Evolutionary conservation across 2,888 invertebrate species (phyloP).

Genomic region (Eledone cirrhosa): DNA sequence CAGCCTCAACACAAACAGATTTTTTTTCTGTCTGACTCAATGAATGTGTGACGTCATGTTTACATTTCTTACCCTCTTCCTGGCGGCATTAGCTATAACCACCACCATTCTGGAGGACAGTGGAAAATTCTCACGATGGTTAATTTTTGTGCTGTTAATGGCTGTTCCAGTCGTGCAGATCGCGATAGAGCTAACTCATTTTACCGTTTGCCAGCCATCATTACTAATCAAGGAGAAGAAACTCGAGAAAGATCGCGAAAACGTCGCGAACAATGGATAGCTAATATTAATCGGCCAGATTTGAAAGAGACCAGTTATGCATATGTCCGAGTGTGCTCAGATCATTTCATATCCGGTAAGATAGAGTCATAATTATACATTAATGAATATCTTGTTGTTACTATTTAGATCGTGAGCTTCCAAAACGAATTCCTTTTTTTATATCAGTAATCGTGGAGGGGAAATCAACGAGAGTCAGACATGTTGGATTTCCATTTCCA

Average conservation of each 20-base stretch:
- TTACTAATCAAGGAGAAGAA: slow-evolving; percentile 20
- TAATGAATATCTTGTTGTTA: too few species aligned
- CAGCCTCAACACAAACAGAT: neutral
- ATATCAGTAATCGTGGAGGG: slow-evolving; percentile 10
- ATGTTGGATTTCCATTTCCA: slow-evolving; percentile 15
- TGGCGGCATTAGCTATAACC: too few species aligned
- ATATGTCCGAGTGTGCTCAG: slow-evolving; percentile 15
- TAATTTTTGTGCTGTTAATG: slow-evolving; percentile 18
- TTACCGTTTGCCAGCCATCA: slow-evolving; percentile 23
- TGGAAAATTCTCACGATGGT: neutral
- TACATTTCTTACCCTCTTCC: neutral
- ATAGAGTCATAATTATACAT: neutral
- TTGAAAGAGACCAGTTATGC: slow-evolving; percentile 16
- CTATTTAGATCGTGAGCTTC: too few species aligned
- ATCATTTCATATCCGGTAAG: slow-evolving; percentile 23
- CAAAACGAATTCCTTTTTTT: too few species aligned
- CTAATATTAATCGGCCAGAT: slow-evolving; percentile 23
- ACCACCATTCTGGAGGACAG: too few species aligned
- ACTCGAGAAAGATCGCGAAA: slow-evolving; percentile 21
- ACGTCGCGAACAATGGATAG: slow-evolving; percentile 24
- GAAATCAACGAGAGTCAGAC: neutral
- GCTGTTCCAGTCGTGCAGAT: slow-evolving; percentile 21
- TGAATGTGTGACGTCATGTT: neutral
- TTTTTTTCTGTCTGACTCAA: neutral
- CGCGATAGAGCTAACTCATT: slow-evolving; percentile 19